A percentile compares a stretch with the other conserved stretches of the same genome.
Conservation (phyloP, 1,140 invertebrate species). For the Paraescarpia echinospica region DNA sequence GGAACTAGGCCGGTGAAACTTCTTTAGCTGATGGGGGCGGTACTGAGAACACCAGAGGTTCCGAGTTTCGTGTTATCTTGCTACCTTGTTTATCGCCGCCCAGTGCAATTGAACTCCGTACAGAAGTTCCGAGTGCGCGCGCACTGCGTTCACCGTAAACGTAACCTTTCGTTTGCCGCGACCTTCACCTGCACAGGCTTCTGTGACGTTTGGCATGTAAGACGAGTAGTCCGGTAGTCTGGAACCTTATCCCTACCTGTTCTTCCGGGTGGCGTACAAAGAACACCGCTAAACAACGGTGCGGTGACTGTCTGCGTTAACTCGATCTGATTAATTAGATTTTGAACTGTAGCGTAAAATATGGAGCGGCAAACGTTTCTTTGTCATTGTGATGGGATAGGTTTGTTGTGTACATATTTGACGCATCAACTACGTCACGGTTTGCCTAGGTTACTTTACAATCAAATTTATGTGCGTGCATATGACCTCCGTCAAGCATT, state of each 20-base stretch:
- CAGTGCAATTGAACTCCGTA: background rate
- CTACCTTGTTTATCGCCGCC: background rate
- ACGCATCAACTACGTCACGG: too few relatives aligned
- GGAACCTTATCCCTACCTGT: background rate
- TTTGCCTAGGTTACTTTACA: too few relatives aligned
- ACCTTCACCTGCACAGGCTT: background rate
- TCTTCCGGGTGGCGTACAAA: background rate
- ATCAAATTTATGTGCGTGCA: too few relatives aligned
- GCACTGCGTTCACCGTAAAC: background rate
- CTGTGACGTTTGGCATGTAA: background rate
- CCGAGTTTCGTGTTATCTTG: background rate
- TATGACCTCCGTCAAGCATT: too few relatives aligned
- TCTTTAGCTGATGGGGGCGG: background rate
- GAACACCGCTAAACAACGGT: background rate
- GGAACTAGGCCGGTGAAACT: background rate
- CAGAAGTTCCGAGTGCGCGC: background rate
- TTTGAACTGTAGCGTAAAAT: background rate
- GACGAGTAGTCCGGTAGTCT: background rate
- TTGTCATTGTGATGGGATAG: too few relatives aligned
- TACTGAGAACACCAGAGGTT: background rate
- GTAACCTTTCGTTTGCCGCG: background rate
- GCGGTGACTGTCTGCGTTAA: too few relatives aligned
- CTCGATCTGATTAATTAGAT: too few relatives aligned
- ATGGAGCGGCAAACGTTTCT: background rate
- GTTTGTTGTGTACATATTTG: too few relatives aligned